Evolutionary conservation across 2,888 invertebrate species (phyloP).

Genomic region (Drosophila nr. perissopoda): DNA sequence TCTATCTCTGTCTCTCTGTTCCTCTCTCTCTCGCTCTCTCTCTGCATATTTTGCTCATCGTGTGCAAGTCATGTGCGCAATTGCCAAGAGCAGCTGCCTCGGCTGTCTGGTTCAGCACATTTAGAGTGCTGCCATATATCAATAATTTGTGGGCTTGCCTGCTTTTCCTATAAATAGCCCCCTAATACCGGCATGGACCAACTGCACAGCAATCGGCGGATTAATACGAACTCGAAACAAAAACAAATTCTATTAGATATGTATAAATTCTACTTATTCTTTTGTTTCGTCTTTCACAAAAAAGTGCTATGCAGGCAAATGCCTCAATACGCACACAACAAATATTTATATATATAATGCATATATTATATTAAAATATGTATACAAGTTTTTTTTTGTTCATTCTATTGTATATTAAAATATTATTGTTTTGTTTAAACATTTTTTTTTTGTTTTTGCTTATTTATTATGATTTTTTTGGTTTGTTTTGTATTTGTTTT

Average conservation of each 20-base stretch:
- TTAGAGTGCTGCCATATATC: conserved; percentile 64
- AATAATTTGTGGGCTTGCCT: conserved; percentile 50
- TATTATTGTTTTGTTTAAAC: conserved; percentile 46
- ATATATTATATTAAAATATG: conserved; percentile 4
- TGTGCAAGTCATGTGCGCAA: conserved; percentile 65
- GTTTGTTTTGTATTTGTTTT: conserved; percentile 30
- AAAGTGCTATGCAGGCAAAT: conserved; percentile 32
- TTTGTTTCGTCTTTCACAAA: conserved; percentile 22
- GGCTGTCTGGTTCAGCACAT: conserved; percentile 18
- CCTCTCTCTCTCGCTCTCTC: background rate
- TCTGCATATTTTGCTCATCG: conserved; percentile 8
- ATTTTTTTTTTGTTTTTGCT: conserved; percentile 22
- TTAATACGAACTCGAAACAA: conserved; percentile 59
- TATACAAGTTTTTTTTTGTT: conserved; percentile 15
- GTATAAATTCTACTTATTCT: conserved; percentile 11
- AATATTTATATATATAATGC: background rate
- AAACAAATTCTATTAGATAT: conserved; percentile 44
- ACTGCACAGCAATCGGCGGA: conserved; percentile 50
- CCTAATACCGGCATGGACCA: conserved; percentile 10
- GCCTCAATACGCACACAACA: conserved; percentile 9
- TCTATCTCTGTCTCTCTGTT: background rate
- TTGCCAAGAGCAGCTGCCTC: conserved; percentile 46
- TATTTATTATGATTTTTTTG: conserved; percentile 19
- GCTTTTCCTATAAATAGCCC: conserved; percentile 64
- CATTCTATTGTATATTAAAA: conserved; percentile 34